phyloP scores from a whole-genome alignment of 2,797 vertebrate species.

The Heterohyrax brucei region DNA sequence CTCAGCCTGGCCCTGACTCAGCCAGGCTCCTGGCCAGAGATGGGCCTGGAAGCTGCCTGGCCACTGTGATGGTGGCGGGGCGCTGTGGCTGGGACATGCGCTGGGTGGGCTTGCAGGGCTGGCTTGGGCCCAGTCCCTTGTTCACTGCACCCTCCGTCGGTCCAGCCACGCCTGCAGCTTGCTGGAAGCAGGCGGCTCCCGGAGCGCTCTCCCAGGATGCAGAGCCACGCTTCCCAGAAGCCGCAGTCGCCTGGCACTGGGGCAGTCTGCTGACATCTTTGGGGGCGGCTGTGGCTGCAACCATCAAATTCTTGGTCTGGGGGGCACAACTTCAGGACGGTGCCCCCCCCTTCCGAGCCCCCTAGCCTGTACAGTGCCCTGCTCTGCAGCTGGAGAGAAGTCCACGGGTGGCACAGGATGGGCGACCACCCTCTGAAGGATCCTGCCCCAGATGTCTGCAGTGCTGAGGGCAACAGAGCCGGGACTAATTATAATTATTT shows the following conservation, averaged over 20 bases:
- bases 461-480: fast-evolving
- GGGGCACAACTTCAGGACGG: neutral
- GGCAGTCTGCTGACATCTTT: neutral
- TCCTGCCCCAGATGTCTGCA: neutral
- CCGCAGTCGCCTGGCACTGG: neutral
- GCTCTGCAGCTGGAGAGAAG: too few species aligned
- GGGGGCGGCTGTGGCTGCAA: neutral
- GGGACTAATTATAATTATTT: neutral
- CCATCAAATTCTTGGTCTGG: neutral
- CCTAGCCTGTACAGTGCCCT: fast-evolving
- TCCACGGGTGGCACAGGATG: neutral
- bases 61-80: neutral
- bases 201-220: too few species aligned
- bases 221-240: neutral
- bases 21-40: too few species aligned
- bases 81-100: neutral
- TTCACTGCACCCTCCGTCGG: too few species aligned
- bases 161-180: neutral
- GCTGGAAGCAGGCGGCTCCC: neutral
- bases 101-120: too few species aligned
- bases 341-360: neutral
- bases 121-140: too few species aligned
- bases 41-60: too few species aligned
- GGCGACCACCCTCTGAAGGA: too few species aligned
- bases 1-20: neutral